Evolutionary conservation across 2,113 vertebrate species (phyloP).

Genomic region (Pelobates fuscus): DNA sequence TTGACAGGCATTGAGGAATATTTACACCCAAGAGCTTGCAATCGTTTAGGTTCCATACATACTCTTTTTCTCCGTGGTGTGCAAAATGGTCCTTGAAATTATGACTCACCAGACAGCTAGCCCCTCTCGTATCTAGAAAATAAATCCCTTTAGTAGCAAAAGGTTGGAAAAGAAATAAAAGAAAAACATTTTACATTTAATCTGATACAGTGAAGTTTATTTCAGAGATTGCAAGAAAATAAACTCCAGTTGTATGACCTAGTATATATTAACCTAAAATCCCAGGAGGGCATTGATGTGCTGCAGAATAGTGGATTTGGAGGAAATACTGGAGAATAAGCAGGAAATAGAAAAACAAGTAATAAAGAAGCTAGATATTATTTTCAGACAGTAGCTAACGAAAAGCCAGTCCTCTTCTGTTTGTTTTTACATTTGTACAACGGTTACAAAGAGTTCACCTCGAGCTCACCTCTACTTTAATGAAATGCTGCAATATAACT

Average conservation of each 20-base stretch:
- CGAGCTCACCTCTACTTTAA: conserved; percentile 41
- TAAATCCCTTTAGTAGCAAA: no score
- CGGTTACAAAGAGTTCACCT: conserved; percentile 39
- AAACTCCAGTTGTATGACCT: neutral
- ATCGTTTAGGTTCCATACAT: no score
- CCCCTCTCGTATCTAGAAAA: no score
- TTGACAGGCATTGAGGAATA: no score
- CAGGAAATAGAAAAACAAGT: neutral
- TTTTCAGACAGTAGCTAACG: neutral
- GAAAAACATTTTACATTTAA: no score
- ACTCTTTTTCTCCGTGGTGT: no score
- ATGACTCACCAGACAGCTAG: no score
- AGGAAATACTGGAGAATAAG: conserved; percentile 2
- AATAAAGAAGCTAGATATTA: neutral
- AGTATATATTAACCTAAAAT: neutral
- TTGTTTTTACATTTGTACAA: conserved; percentile 30
- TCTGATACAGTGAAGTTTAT: neutral
- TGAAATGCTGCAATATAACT: conserved; percentile 25
- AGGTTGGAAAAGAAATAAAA: no score
- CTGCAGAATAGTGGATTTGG: conserved; percentile 9
- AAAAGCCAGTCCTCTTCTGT: conserved; percentile 2
- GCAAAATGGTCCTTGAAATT: no score
- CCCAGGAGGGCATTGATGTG: neutral
- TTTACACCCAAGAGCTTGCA: no score
- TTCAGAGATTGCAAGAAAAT: neutral